A percentile compares a stretch with the other conserved stretches of the same genome.
phyloP scores from a whole-genome alignment of 2,888 invertebrate genomes.

The Aphrophora alni region DNA sequence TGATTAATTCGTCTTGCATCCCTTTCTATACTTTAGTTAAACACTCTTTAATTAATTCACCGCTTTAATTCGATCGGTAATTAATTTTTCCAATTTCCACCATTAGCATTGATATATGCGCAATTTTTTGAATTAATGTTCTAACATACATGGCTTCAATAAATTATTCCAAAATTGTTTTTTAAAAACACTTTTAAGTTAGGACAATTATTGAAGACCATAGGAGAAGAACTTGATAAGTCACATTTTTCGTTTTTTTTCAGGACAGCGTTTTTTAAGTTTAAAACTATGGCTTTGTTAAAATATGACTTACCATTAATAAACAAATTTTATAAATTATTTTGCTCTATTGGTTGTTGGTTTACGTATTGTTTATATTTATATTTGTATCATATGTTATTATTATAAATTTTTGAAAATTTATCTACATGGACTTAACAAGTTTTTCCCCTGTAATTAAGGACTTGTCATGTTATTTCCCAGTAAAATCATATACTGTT shows the following conservation, averaged over 20 bases:
- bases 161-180: no score
- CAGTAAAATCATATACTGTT: background rate
- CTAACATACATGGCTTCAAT: no score
- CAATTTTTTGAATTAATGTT: no score
- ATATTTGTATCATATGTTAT: background rate
- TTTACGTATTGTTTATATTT: background rate
- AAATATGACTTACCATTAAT: background rate
- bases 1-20: no score
- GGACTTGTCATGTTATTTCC: constrained; percentile 9
- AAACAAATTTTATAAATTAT: background rate
- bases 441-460: background rate
- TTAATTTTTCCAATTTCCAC: no score
- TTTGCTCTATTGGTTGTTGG: constrained; percentile 7
- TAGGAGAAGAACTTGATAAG: background rate
- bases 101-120: no score
- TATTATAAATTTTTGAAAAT: background rate
- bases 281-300: background rate
- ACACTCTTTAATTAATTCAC: no score
- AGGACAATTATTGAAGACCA: background rate
- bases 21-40: no score
- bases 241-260: constrained; percentile 9
- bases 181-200: no score
- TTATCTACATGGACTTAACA: constrained; percentile 3
- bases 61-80: no score
- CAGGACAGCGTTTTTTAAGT: background rate